Evolutionary conservation across 2,888 invertebrate genomes (phyloP).

Genomic region (Xestobium rufovillosum): DNA sequence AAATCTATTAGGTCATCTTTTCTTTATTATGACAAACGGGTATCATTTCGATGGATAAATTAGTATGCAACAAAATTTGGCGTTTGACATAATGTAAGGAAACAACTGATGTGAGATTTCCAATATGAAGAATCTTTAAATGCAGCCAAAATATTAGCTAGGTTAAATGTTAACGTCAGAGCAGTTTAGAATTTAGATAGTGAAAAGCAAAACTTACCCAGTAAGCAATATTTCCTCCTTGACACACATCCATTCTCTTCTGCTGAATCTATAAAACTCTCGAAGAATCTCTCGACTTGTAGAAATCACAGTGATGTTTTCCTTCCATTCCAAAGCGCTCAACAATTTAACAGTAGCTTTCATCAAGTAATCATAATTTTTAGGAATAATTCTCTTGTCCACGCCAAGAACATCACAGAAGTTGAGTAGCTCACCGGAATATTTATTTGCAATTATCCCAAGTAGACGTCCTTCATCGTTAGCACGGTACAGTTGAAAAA

Average conservation of each 20-base stretch:
- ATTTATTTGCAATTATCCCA: constrained; percentile 29
- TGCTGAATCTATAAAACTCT: constrained; percentile 34
- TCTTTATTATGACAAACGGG: too few relatives aligned
- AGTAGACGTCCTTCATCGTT: constrained; percentile 24
- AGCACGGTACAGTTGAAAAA: constrained; percentile 32
- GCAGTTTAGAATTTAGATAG: too few relatives aligned
- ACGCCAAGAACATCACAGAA: constrained; percentile 33
- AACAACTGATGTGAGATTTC: too few relatives aligned
- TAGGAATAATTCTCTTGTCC: constrained; percentile 22
- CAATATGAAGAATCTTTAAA: too few relatives aligned
- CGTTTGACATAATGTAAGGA: too few relatives aligned
- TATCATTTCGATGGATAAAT: too few relatives aligned
- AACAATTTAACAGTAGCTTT: constrained; percentile 33
- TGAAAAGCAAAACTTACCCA: too few relatives aligned
- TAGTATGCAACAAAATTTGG: too few relatives aligned
- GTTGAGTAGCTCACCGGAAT: constrained; percentile 25
- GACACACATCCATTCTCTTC: constrained; percentile 35
- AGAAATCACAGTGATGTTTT: constrained; percentile 35
- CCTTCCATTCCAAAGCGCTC: constrained; percentile 30
- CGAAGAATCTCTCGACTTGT: constrained; percentile 30
- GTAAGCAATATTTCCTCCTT: too few relatives aligned
- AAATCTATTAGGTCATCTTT: too few relatives aligned
- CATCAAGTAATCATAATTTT: constrained; percentile 25
- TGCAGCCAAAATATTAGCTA: too few relatives aligned
- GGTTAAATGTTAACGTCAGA: too few relatives aligned